Percentiles rank a stretch among this genome's conserved stretches.
These are phyloP conservation scores for Pavo muticus DNA, from an alignment of 2,113 vertebrate species.

Conservation along the genomic window DNA sequence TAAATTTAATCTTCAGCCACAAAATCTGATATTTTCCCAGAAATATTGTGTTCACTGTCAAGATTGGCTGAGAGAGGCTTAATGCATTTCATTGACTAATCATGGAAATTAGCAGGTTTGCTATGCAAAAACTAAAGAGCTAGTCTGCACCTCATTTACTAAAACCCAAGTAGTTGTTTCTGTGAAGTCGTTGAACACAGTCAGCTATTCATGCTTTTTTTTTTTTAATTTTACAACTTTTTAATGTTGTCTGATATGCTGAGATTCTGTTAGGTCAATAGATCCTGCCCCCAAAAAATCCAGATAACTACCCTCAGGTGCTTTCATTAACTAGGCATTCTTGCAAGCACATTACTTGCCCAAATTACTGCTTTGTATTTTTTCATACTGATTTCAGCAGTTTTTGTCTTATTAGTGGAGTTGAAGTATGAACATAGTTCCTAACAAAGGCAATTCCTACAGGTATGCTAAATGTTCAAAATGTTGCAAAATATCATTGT, in stretches of 20 bases:
- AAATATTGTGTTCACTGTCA: neutral
- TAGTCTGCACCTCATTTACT: fast-evolving
- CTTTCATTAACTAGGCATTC: neutral
- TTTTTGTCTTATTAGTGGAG: neutral
- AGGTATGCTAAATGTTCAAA: neutral
- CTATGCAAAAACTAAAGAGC: neutral
- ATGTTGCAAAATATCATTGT: neutral
- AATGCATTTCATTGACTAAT: neutral
- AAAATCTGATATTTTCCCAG: neutral
- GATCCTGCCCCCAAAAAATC: neutral
- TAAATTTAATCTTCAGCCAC: neutral
- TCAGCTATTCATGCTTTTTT: neutral
- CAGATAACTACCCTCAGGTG: neutral
- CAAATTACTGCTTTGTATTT: neutral
- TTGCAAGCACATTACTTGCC: neutral
- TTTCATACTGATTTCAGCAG: neutral
- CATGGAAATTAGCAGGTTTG: neutral
- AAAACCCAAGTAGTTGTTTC: neutral
- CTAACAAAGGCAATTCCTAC: neutral
- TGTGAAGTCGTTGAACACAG: neutral
- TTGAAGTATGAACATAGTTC: neutral
- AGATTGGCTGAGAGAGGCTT: neutral
- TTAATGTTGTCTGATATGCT: neutral
- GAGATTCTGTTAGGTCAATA: neutral
- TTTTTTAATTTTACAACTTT: neutral